These are phyloP conservation scores for Hybos culiciformis DNA, from an alignment of 2,888 invertebrate species.

Conservation along the genomic window DNA sequence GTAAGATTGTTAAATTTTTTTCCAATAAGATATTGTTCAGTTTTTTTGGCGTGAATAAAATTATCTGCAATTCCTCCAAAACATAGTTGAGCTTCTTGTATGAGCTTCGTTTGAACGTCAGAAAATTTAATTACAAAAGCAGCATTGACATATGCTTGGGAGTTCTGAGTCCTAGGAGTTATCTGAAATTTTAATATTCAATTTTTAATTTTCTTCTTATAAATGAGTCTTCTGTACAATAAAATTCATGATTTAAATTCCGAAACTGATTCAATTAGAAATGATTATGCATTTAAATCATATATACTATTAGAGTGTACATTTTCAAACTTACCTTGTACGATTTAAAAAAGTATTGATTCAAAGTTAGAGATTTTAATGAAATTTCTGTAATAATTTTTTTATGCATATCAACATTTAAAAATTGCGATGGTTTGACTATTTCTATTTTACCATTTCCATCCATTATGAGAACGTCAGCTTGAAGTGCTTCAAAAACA, in stretches of 20 bases:
- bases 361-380: slow-evolving; percentile 31
- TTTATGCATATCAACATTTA: slow-evolving; percentile 44
- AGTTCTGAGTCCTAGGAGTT: slow-evolving; percentile 41
- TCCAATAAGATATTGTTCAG: slow-evolving; percentile 40
- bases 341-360: slow-evolving; percentile 26
- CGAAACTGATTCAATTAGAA: neutral
- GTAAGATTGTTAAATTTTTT: slow-evolving; percentile 37
- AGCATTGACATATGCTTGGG: slow-evolving; percentile 57
- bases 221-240: neutral
- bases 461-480: slow-evolving; percentile 3
- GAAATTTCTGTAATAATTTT: slow-evolving; percentile 46
- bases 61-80: slow-evolving; percentile 48
- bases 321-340: slow-evolving; percentile 22
- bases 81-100: slow-evolving; percentile 41
- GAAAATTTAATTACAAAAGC: slow-evolving; percentile 45
- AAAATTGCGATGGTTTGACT: slow-evolving; percentile 34
- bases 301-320: slow-evolving; percentile 20
- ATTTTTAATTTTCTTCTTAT: neutral
- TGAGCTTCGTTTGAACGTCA: slow-evolving; percentile 22
- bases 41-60: slow-evolving; percentile 43
- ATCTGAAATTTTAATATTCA: slow-evolving; percentile 14
- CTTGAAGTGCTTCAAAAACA: slow-evolving; percentile 21
- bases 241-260: neutral
- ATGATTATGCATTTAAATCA: neutral
- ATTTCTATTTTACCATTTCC: slow-evolving; percentile 29